Conservation (phyloP, 2,797 vertebrate genomes). For the Chelidonichthys spinosus region DNA sequence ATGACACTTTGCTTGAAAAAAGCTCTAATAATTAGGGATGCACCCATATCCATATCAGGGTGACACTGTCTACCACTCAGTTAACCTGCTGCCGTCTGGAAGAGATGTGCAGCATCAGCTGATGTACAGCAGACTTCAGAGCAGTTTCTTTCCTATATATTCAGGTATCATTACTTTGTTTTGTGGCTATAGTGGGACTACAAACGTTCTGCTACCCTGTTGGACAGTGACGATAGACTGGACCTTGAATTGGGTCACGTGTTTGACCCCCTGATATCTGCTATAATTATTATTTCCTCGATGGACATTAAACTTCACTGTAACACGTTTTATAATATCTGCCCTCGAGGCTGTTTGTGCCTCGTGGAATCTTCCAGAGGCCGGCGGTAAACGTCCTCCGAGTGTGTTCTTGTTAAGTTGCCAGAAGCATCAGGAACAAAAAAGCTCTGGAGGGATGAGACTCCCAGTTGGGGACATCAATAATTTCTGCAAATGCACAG, state of each 20-base stretch:
- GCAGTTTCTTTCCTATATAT: no score
- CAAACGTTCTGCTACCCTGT: no score
- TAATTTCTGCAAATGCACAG: constrained; percentile 77
- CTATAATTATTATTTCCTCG: neutral
- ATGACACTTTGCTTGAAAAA: neutral
- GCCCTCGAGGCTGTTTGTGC: neutral
- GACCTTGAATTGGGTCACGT: neutral
- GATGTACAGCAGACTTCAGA: no score
- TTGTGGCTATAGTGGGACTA: no score
- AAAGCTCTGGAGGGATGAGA: constrained; percentile 67
- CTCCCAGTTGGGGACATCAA: constrained; percentile 76
- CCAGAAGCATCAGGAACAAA: constrained; percentile 53
- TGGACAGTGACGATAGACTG: no score
- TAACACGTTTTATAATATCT: neutral
- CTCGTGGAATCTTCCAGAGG: neutral
- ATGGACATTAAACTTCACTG: neutral
- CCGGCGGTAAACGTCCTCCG: constrained; percentile 22
- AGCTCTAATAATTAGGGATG: no score
- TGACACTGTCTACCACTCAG: no score
- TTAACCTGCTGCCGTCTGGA: no score
- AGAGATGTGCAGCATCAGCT: no score
- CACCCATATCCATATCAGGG: no score
- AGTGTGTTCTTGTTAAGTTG: constrained; percentile 46
- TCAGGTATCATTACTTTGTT: no score
- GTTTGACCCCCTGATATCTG: neutral